Percentiles rank a stretch among this genome's conserved stretches.
phyloP scores from a whole-genome alignment of 2,797 vertebrate genomes.

The Cirrhinus molitorella region DNA sequence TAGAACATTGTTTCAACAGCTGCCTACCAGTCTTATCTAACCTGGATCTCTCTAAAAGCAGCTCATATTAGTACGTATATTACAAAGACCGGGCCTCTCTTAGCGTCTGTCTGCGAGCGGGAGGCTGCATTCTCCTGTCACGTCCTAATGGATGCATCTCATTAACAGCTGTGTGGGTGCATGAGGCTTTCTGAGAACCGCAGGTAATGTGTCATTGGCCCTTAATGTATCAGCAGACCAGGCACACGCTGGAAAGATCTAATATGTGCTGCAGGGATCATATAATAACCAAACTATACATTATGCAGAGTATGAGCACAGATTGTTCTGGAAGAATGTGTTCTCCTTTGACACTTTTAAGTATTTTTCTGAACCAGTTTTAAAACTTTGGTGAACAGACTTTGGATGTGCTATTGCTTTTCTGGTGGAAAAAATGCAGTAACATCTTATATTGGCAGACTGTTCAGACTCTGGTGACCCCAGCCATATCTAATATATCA shows the following conservation, averaged over 20 bases:
- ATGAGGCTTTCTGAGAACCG: slow-evolving; percentile 57
- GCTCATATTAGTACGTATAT: slow-evolving; percentile 36
- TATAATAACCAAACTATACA: background rate
- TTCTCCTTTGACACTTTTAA: background rate
- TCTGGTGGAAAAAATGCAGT: background rate
- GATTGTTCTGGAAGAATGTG: background rate
- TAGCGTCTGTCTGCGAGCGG: slow-evolving; percentile 22
- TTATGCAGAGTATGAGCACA: background rate
- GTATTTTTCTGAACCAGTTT: background rate
- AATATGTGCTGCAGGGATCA: background rate
- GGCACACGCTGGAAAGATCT: slow-evolving; percentile 33
- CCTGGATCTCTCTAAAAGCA: slow-evolving; percentile 36
- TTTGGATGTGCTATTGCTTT: background rate
- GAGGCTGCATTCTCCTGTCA: slow-evolving; percentile 46
- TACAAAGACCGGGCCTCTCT: slow-evolving; percentile 21
- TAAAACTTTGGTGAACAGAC: background rate
- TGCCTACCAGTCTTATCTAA: slow-evolving; percentile 24
- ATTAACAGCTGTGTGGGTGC: slow-evolving; percentile 70
- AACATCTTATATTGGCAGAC: background rate
- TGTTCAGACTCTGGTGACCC: background rate
- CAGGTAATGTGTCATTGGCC: slow-evolving; percentile 54
- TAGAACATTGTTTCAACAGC: slow-evolving; percentile 22
- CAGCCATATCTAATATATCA: background rate
- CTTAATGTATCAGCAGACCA: slow-evolving; percentile 28
- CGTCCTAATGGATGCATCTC: slow-evolving; percentile 69